A percentile compares a stretch with the other conserved stretches of the same genome.
Conservation (phyloP, 2,888 invertebrate genomes). For the Serripes groenlandicus region DNA sequence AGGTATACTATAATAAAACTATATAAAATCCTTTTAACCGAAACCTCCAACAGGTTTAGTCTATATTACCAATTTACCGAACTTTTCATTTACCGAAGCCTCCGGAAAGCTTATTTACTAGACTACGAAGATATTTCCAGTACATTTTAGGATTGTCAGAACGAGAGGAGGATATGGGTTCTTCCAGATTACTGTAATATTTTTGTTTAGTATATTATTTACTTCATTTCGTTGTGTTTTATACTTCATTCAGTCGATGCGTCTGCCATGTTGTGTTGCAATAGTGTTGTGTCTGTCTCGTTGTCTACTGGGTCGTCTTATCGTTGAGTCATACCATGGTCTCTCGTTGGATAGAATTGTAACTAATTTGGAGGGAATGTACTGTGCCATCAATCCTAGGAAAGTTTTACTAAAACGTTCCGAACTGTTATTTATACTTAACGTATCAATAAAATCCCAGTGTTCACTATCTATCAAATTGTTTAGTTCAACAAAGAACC, state of each 20-base stretch:
- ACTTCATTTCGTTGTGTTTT: conserved; percentile 25
- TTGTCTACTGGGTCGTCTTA: conserved; percentile 12
- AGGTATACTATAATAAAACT: too few species aligned
- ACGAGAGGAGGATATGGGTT: too few species aligned
- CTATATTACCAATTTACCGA: too few species aligned
- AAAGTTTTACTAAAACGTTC: neutral
- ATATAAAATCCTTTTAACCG: too few species aligned
- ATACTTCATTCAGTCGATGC: neutral
- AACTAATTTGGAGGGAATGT: conserved; percentile 29
- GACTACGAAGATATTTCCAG: too few species aligned
- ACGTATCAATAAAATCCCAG: neutral
- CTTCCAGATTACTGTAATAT: too few species aligned
- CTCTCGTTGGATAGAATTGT: conserved; percentile 26
- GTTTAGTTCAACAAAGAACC: neutral
- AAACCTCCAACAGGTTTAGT: too few species aligned
- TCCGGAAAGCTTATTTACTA: too few species aligned
- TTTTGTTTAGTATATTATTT: too few species aligned
- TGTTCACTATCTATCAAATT: neutral
- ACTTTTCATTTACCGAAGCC: too few species aligned
- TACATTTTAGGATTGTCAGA: too few species aligned
- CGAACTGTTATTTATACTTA: neutral
- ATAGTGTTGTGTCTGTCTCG: conserved; percentile 24
- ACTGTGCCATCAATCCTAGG: conserved; percentile 6
- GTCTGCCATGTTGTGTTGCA: conserved; percentile 1
- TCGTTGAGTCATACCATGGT: conserved; percentile 28